These are phyloP conservation scores for Hylyphantes graminicola DNA, from an alignment of 1,140 invertebrate genomes.

Conservation along the genomic window DNA sequence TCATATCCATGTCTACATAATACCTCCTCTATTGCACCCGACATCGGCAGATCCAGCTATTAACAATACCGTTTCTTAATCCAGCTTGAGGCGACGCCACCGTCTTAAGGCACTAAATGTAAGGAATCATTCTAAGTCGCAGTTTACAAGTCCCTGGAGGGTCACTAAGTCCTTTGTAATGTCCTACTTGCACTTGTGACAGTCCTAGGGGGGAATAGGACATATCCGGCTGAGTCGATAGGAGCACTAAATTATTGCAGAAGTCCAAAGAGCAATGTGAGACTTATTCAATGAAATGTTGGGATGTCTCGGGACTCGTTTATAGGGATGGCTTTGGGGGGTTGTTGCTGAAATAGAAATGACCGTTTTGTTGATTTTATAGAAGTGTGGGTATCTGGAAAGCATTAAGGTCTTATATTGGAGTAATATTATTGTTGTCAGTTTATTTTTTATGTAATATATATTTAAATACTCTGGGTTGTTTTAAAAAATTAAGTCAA, in stretches of 20 bases:
- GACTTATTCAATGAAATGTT: conserved; percentile 28
- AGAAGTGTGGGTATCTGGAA: too few species aligned
- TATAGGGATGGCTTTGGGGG: neutral
- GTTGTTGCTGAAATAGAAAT: neutral
- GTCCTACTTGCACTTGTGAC: conserved; percentile 7
- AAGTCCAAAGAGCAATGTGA: conserved; percentile 2
- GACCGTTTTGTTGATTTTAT: too few species aligned
- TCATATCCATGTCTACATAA: neutral
- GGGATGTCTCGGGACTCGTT: neutral
- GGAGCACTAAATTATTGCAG: conserved; percentile 4
- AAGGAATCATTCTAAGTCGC: conserved; percentile 29
- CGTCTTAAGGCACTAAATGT: conserved; percentile 18
- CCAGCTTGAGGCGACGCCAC: conserved; percentile 14
- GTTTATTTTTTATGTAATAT: too few species aligned
- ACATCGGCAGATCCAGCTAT: neutral
- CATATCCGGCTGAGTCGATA: neutral
- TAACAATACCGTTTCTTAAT: conserved; percentile 26
- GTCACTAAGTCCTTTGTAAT: conserved; percentile 27
- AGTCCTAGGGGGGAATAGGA: conserved; percentile 6
- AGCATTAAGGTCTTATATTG: too few species aligned
- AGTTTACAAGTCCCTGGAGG: conserved; percentile 25
- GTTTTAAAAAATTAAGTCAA: too few species aligned
- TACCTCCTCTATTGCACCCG: neutral
- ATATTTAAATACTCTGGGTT: too few species aligned
- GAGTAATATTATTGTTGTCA: too few species aligned